These are phyloP conservation scores for Acanthacorydalis orientalis DNA, from an alignment of 2,888 invertebrate genomes.

Conservation along the genomic window DNA sequence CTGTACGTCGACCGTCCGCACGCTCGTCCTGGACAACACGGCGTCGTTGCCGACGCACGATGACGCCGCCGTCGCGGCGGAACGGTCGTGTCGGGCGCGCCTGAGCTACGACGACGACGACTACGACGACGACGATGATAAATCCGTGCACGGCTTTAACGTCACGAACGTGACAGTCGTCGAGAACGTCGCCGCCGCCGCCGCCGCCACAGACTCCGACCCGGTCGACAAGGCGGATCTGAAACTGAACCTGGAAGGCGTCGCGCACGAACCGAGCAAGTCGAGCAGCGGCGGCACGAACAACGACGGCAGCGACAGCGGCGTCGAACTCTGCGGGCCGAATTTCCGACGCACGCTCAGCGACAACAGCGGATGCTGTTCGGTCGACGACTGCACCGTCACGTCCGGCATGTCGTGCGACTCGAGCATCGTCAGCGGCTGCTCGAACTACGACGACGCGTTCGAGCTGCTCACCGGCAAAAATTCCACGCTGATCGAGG, in stretches of 20 bases:
- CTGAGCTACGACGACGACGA: neutral
- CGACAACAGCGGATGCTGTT: constrained; percentile 37
- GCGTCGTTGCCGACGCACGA: neutral
- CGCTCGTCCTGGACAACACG: too few relatives aligned
- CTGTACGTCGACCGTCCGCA: too few relatives aligned
- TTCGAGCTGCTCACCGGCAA: constrained; percentile 28
- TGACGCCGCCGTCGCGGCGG: neutral
- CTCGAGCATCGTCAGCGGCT: constrained; percentile 61
- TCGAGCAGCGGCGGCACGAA: constrained; percentile 12
- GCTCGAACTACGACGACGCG: constrained; percentile 51
- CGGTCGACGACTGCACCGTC: constrained; percentile 32
- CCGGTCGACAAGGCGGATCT: constrained; percentile 11
- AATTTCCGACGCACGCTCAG: constrained; percentile 28
- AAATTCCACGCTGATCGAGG: constrained; percentile 24
- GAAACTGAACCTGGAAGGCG: constrained; percentile 6
- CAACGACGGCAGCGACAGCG: constrained; percentile 64
- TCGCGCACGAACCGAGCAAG: constrained; percentile 7
- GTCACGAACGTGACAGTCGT: constrained; percentile 20
- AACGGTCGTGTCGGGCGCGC: neutral
- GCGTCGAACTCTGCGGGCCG: constrained; percentile 46
- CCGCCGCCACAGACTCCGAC: constrained; percentile 2
- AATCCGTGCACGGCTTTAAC: constrained; percentile 22
- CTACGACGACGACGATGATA: constrained; percentile 12
- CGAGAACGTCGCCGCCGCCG: constrained; percentile 11
- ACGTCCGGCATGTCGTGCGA: constrained; percentile 54